Evolutionary conservation across 2,113 vertebrate genomes (phyloP), one percentile per base, ranked within the genome.

Genomic region (Elachura formosa): DNA sequence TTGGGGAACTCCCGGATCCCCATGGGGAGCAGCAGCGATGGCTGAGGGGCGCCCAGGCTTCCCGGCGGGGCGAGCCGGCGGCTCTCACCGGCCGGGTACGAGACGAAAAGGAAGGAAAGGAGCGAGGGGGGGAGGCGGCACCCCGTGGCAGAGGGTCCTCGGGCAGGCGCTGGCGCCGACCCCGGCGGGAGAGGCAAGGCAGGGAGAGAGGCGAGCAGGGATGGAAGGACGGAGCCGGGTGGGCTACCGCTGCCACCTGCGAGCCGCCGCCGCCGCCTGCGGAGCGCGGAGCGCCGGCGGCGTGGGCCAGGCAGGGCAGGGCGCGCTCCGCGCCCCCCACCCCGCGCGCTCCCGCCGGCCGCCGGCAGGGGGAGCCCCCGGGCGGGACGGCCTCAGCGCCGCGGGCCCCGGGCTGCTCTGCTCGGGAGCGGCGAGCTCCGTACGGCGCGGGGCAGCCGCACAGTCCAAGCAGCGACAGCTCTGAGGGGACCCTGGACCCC

Each of bases 1-100:
- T 95, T 96, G 82, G 97, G 98, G 91, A 98, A 98, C 98, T 98
- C 98, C 28, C 97, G 96, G 86, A 98, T 97, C 95, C 98, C 97
- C 98, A 98, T 98, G 45, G 96, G 96, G 96, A 84, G 90, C 51
- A 90, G 94, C 94, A 84, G 95, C 55, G 69, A 55, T 79, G 81
- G 86, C 48, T 95, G 46, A n/a, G 87, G 94, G 51, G 97, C 97
- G 73, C 97, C 96, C 97, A 97, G 97, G 77, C 94, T 96, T 87
- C 82, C 63, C 84, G 74, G 78, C 33, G 85, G 78, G 43, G 91
- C 75, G 66, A 87, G 96, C 92, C 95, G 67, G 82, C 85, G 72
- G 83, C 93, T 49, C 73, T 41, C 73, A 23, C 91, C 96, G 67
- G 95, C 87, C 56, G 36, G 69, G 16, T 31, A 38, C 17, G 49